A percentile compares a stretch with the other conserved stretches of the same genome.
phyloP scores from a whole-genome alignment of 2,888 invertebrate species.

The Miltochrista miniata region DNA sequence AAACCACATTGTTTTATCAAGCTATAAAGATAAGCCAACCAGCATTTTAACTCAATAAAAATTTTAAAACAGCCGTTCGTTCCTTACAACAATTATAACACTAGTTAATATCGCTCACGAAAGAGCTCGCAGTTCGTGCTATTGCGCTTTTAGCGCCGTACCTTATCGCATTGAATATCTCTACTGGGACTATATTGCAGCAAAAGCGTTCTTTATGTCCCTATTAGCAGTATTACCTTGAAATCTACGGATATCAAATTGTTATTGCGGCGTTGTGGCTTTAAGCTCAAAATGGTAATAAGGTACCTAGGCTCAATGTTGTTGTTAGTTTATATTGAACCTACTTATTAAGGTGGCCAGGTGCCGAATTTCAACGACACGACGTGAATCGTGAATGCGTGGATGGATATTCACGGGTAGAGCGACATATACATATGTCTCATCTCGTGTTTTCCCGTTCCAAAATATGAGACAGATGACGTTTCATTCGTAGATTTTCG shows the following conservation, averaged over 20 bases:
- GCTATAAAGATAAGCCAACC: slow-evolving; percentile 9
- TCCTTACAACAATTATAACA: slow-evolving; percentile 36
- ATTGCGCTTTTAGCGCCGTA: slow-evolving; percentile 45
- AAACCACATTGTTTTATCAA: not conserved
- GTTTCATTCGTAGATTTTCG: too few species aligned
- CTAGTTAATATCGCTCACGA: slow-evolving; percentile 35
- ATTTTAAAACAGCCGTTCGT: slow-evolving; percentile 25
- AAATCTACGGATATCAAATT: slow-evolving; percentile 13
- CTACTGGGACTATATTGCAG: slow-evolving; percentile 26
- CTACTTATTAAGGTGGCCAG: too few species aligned
- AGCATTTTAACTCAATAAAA: slow-evolving; percentile 13
- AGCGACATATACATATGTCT: too few species aligned
- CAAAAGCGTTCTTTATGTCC: slow-evolving; percentile 35
- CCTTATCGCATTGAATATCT: slow-evolving; percentile 36
- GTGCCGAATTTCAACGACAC: too few species aligned
- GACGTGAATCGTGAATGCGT: too few species aligned
- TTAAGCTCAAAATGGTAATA: slow-evolving; percentile 8
- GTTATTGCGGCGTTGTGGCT: slow-evolving; percentile 22
- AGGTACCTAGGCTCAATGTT: slow-evolving; percentile 11
- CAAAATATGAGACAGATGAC: too few species aligned
- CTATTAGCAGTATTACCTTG: slow-evolving; percentile 20
- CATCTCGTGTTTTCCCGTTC: too few species aligned
- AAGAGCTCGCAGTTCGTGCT: slow-evolving; percentile 33
- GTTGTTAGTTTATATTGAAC: not conserved
- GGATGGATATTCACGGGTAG: too few species aligned